These are phyloP conservation scores for Zaprionus bogoriensis DNA, from an alignment of 2,888 invertebrate genomes.

Conservation along the genomic window DNA sequence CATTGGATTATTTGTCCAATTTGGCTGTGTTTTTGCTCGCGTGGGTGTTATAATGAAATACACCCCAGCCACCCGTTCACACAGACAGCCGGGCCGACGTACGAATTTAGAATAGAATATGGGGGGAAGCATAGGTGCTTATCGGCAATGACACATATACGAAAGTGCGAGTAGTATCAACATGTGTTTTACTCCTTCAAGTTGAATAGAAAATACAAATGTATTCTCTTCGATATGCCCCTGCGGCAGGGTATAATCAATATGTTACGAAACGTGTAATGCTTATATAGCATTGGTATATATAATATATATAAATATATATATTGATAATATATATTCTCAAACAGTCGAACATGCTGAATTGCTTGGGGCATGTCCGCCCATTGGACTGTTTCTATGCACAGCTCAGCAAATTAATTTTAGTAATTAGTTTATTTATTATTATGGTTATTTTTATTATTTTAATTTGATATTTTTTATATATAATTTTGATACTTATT, in stretches of 20 bases:
- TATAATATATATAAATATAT: background rate
- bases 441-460: no score
- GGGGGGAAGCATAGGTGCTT: slow-evolving; percentile 17
- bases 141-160: slow-evolving; percentile 49
- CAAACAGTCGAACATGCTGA: background rate
- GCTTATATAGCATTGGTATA: background rate
- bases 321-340: background rate
- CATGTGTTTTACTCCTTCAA: slow-evolving; percentile 34
- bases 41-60: slow-evolving; percentile 38
- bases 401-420: no score
- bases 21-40: slow-evolving; percentile 20
- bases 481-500: no score
- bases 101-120: background rate
- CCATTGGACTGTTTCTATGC: background rate
- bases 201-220: slow-evolving; percentile 12
- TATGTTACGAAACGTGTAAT: background rate
- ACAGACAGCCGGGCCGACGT: background rate
- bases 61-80: no score
- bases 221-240: background rate
- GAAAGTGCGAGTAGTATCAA: slow-evolving; percentile 24
- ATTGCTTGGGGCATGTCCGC: background rate
- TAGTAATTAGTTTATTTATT: no score
- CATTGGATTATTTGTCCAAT: slow-evolving; percentile 36
- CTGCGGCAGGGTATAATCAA: background rate
- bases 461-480: no score